Base-by-base conservation (phyloP, 2,888 invertebrate genomes). In the Elysia crispata region DNA sequence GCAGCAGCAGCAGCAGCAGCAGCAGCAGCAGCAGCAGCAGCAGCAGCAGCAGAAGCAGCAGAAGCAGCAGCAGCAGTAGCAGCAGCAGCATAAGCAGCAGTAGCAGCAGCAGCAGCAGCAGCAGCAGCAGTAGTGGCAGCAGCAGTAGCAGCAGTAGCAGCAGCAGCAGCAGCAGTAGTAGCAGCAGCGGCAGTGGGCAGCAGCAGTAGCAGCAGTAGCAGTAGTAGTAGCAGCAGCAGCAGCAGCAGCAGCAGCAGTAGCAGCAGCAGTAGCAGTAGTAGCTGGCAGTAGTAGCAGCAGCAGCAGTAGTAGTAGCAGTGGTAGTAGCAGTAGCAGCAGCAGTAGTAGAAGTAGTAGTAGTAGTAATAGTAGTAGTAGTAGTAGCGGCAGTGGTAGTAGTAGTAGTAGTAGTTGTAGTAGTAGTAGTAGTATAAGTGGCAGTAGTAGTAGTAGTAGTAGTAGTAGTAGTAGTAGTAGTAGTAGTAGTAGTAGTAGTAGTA, bases 401-500 rank as follows among this genome's bases (percentile, higher is more conserved):
- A 75, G 30, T 30, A 1, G 57, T 28, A 74, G n/a, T n/a, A n/a
- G n/a, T n/a, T n/a, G n/a, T n/a, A n/a, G n/a, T n/a, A n/a, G n/a
- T n/a, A n/a, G n/a, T n/a, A n/a, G n/a, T n/a, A n/a, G n/a, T n/a
- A n/a, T n/a, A n/a, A n/a, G n/a, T n/a, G n/a, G 54, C n/a, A 31
- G 74, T 50, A 74, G 74, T 1, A 50, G 54, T 50, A 74, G 54
- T 49, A 50, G 6, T 49, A 74, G 28, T 54, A 74, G 49, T n/a
- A 1, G 54, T 50, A 74, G 54, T 54, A 74, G 54, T 25, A 74
- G 25, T 25, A 73, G 72, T 3, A 72, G 72, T 1, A 72, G 72
- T 72, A 72, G 73, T 1, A 72, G 73, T 49, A 72, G 73, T 6
- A 72, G 73, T 6, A 72, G 54, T 50, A 72, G 73, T 50, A 49